Evolutionary conservation across 2,888 invertebrate genomes (phyloP).

Genomic region (Rotaria macrura): DNA sequence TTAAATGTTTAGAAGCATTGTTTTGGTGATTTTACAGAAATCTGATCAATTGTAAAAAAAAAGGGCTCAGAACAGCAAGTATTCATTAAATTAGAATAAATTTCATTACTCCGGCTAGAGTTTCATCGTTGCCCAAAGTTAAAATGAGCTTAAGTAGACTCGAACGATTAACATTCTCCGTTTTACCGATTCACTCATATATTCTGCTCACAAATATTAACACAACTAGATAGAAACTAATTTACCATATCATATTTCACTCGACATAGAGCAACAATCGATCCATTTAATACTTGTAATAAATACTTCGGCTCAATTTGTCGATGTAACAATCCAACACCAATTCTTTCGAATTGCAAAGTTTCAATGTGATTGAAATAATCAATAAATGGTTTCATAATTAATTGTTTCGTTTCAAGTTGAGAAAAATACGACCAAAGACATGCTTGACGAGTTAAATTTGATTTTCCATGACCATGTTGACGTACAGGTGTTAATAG

Average conservation of each 20-base stretch:
- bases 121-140: neutral
- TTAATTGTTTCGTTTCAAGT: neutral
- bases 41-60: neutral
- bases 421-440: conserved; percentile 7
- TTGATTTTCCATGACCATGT: neutral
- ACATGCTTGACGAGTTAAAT: conserved; percentile 3
- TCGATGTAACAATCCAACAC: neutral
- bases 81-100: neutral
- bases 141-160: neutral
- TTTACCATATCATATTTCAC: neutral
- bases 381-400: neutral
- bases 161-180: neutral
- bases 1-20: neutral
- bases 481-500: neutral
- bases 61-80: neutral
- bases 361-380: neutral
- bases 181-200: neutral
- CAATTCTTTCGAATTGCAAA: neutral
- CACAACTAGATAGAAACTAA: neutral
- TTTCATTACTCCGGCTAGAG: neutral
- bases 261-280: neutral
- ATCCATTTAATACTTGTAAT: neutral
- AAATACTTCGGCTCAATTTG: neutral
- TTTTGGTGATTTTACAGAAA: neutral
- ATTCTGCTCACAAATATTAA: too few species aligned